phyloP scores from a whole-genome alignment of 2,113 vertebrate genomes.

The Xerus inauris region DNA sequence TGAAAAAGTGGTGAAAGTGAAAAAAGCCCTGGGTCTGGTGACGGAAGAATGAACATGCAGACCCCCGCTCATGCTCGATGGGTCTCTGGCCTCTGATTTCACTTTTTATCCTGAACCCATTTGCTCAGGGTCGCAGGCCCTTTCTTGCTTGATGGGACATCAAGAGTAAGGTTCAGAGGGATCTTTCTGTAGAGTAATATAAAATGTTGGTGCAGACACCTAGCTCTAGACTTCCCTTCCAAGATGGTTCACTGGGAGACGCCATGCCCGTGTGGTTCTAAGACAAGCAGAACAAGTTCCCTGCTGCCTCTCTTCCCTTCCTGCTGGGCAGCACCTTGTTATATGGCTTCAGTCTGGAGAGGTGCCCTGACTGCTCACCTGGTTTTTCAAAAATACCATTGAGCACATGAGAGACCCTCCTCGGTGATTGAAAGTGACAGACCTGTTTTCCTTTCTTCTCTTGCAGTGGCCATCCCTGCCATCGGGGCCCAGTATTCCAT shows the following conservation, averaged over 20 bases:
- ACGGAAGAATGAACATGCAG: rapidly evolving
- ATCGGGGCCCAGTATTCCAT: conserved; percentile 95
- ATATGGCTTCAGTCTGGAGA: not conserved
- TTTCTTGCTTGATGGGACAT: not conserved
- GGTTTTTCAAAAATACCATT: not conserved
- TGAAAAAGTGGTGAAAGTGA: not conserved
- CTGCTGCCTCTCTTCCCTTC: not conserved
- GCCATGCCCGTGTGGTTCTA: not conserved
- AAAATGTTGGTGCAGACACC: not conserved
- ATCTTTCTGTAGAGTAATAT: not conserved
- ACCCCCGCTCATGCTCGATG: rapidly evolving
- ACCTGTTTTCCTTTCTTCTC: conserved; percentile 46
- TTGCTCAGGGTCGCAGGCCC: not conserved
- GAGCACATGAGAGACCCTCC: not conserved
- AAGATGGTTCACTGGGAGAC: rapidly evolving
- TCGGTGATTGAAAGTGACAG: rapidly evolving
- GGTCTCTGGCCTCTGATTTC: not conserved
- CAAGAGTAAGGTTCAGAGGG: not conserved
- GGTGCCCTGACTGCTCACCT: not conserved
- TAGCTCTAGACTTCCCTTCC: not conserved
- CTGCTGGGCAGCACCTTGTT: not conserved
- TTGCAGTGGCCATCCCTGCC: conserved; percentile 93
- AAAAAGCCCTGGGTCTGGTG: not conserved
- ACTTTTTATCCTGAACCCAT: not conserved
- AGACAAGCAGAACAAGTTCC: too few relatives aligned